Conservation (phyloP, 2,113 vertebrate species). For the Lynx canadensis region DNA sequence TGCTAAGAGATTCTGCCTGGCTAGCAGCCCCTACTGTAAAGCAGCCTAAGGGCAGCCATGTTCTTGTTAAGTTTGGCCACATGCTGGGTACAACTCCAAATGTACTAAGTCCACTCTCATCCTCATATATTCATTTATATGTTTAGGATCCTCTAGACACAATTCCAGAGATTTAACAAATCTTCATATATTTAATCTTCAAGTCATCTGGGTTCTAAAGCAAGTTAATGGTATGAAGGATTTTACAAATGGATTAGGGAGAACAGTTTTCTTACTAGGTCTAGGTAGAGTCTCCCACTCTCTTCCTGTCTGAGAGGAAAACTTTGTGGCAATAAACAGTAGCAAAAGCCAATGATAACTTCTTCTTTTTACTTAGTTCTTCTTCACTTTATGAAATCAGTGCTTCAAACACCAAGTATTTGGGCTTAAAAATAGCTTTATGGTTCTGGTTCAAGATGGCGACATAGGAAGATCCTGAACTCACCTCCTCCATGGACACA, state of each 20-base stretch:
- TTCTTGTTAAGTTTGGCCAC: neutral
- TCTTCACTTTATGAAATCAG: neutral
- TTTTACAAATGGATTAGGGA: neutral
- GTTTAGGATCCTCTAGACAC: neutral
- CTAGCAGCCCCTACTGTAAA: neutral
- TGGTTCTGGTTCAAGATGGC: neutral
- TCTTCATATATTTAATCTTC: neutral
- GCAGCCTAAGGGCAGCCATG: too few relatives aligned
- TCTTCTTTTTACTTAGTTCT: neutral
- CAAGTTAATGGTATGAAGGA: neutral
- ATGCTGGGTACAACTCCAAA: neutral
- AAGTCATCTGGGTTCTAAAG: neutral
- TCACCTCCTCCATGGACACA: neutral
- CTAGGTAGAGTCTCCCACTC: neutral
- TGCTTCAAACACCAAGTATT: neutral
- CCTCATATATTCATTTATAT: neutral
- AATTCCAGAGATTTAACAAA: neutral
- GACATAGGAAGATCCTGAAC: neutral
- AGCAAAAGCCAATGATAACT: neutral
- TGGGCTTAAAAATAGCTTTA: neutral
- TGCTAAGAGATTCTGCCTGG: neutral
- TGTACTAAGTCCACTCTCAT: neutral
- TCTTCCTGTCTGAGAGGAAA: neutral
- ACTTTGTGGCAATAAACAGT: neutral
- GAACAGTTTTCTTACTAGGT: neutral